Conservation (phyloP, 1,140 invertebrate species). For the Epicauta chinensis region DNA sequence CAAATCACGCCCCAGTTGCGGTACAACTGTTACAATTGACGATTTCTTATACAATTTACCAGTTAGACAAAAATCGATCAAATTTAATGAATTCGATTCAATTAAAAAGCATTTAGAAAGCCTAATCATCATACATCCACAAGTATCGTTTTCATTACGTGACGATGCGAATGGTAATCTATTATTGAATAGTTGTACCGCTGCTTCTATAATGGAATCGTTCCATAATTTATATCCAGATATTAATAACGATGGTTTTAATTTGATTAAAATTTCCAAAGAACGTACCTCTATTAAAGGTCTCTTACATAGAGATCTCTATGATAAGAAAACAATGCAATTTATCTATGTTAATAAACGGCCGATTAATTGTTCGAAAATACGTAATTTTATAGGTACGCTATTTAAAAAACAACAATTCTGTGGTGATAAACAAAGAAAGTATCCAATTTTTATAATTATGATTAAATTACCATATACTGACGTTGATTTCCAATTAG, state of each 20-base stretch:
- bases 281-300: constrained; percentile 49
- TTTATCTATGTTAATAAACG: constrained; percentile 59
- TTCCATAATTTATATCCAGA: constrained; percentile 48
- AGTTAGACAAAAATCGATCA: constrained; percentile 51
- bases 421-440: constrained; percentile 35
- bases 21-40: constrained; percentile 58
- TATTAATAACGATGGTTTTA: constrained; percentile 42
- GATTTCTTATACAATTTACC: constrained; percentile 57
- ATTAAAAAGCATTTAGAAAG: constrained; percentile 50
- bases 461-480: constrained; percentile 53
- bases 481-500: constrained; percentile 52
- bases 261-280: constrained; percentile 46
- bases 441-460: constrained; percentile 51
- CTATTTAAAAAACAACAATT: constrained; percentile 37
- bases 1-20: constrained; percentile 45
- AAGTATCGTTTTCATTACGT: constrained; percentile 53
- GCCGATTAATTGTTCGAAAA: constrained; percentile 47
- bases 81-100: constrained; percentile 51
- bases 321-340: constrained; percentile 46
- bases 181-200: constrained; percentile 51
- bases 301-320: constrained; percentile 47
- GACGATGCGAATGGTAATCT: constrained; percentile 53
- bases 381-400: constrained; percentile 47
- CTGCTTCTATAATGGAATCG: constrained; percentile 46
- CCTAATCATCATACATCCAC: constrained; percentile 52